Evolutionary conservation across 2,888 invertebrate species (phyloP), one percentile per base, ranked within the genome.

Genomic region (Laothoe populi): DNA sequence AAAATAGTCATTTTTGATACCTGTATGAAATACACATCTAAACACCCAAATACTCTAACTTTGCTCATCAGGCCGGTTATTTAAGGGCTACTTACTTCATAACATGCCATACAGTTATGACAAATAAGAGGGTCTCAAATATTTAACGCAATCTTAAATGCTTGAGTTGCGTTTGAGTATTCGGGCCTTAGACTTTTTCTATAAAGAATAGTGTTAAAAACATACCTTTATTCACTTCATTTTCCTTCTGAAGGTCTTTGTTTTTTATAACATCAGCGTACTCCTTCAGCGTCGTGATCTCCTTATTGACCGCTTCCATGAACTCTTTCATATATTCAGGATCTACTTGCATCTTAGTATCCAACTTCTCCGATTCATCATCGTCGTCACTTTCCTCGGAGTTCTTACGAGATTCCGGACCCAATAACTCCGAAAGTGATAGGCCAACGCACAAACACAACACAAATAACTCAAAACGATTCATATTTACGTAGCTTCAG

Each of bases 201-300:
- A 5, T 4, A n/a, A 35, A 2, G 45, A 57, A 10, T 10, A 13
- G 24, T 7, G 2, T 24, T 57, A 26, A 24, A 19, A 5, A 60
- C 19, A 48, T 66, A 80, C 81, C 74, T 76, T 81, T 80, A 63
- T 35, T 57, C 10, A 53, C 7, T 24, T 62, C 62, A 72, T 63
- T 77, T 31, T 61, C 61, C n/a, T 61, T 61, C n/a, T 31, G 23
- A 23, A 44, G 23, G 11, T 61, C 31, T 7, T 40, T 68, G 58
- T 67, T 84, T 60, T 81, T 82, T 19, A 89, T 70, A 60, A 83
- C 84, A n/a, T 90, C 87, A 1, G 87, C 83, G 66, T 86, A 87
- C 66, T 90, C 86, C 59, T 86, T 82, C 16, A 83, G 77, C 21
- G 81, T 79, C 60, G 82, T 69, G 23, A 86, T 83, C 71, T 86